Percentiles rank a stretch among this genome's conserved stretches.
These are phyloP conservation scores for Drosophila punjabiensis DNA, from an alignment of 1,140 invertebrate genomes.

Conservation along the genomic window DNA sequence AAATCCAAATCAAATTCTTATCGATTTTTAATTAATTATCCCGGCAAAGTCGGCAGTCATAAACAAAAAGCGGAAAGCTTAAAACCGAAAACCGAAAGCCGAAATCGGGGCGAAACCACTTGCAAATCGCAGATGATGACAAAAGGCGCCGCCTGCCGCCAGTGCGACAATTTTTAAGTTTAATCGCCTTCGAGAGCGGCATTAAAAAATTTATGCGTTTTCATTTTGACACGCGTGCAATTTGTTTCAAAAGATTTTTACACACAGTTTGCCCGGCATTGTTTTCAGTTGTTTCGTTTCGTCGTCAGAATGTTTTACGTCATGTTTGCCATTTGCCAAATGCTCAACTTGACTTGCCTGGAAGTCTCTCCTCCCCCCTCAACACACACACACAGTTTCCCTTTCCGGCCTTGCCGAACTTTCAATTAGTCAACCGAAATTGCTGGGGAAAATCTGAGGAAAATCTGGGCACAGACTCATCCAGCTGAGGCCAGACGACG, in stretches of 20 bases:
- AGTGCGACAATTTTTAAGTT: conserved; percentile 45
- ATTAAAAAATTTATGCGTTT: conserved; percentile 77
- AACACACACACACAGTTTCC: neutral
- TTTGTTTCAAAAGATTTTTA: conserved; percentile 72
- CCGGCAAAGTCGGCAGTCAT: conserved; percentile 49
- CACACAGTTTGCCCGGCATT: conserved; percentile 47
- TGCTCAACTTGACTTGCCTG: conserved; percentile 26
- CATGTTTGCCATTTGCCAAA: conserved; percentile 74
- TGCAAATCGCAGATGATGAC: conserved; percentile 9
- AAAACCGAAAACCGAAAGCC: no score
- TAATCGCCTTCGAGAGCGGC: conserved; percentile 32
- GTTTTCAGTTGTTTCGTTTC: conserved; percentile 41
- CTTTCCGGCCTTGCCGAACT: conserved; percentile 5
- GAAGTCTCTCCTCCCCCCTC: neutral
- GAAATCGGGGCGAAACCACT: conserved; percentile 6
- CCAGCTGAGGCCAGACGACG: conserved; percentile 41
- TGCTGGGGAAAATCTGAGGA: conserved; percentile 20
- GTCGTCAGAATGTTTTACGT: conserved; percentile 72
- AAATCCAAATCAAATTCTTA: conserved; percentile 82
- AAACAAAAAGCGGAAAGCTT: conserved; percentile 48
- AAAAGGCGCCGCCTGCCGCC: conserved; percentile 45
- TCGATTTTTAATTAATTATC: conserved; percentile 84
- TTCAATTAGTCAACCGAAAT: conserved; percentile 56
- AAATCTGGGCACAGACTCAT: conserved; percentile 8
- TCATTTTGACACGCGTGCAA: conserved; percentile 78